phyloP scores from a whole-genome alignment of 2,797 vertebrate genomes.

The Crocidura indochinensis region DNA sequence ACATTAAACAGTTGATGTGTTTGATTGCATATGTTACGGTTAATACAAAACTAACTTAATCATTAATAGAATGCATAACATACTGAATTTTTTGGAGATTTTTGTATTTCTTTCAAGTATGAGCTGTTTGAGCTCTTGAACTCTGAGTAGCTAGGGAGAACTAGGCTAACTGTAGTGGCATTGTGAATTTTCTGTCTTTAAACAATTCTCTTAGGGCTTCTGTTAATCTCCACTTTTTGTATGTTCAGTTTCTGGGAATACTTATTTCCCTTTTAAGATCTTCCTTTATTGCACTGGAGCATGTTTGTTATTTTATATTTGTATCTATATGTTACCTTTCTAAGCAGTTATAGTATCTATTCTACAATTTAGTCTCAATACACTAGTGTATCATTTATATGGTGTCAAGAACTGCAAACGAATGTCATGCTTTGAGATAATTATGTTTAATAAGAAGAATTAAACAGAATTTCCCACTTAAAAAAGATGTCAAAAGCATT shows the following conservation, averaged over 20 bases:
- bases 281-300: not conserved
- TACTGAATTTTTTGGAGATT: not conserved
- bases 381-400: not conserved
- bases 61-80: not conserved
- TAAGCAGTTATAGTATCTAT: not conserved
- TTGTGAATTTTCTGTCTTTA: not conserved
- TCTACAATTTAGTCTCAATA: not conserved
- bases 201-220: not conserved
- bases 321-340: not conserved
- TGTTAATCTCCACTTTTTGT: not conserved
- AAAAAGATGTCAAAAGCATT: no score
- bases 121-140: not conserved
- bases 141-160: conserved; percentile 38
- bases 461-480: not conserved
- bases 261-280: not conserved
- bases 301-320: not conserved
- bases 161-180: rapidly evolving
- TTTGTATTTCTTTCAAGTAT: not conserved
- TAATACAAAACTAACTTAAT: not conserved
- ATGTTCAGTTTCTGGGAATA: not conserved
- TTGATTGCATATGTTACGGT: conserved; percentile 26
- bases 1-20: not conserved
- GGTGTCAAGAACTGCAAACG: not conserved
- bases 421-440: not conserved
- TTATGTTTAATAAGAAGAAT: not conserved